A percentile compares a stretch with the other conserved stretches of the same genome.
These are phyloP conservation scores for Antedon mediterranea DNA, from an alignment of 53 echinoderm and acorn worm genomes.

Conservation along the genomic window DNA sequence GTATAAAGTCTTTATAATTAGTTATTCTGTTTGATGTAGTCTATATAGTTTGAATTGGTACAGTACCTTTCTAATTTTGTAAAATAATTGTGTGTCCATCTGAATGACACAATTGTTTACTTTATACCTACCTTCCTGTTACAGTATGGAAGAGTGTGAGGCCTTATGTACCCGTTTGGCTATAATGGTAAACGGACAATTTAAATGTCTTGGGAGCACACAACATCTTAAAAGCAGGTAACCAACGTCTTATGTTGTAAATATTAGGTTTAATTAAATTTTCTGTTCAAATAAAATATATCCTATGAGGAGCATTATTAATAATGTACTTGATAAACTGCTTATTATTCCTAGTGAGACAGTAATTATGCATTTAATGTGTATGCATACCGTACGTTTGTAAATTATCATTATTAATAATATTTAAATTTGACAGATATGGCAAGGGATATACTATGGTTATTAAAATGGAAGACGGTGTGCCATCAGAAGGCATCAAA, in stretches of 20 bases:
- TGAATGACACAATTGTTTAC: too few relatives aligned
- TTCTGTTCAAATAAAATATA: too few relatives aligned
- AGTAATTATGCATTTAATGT: neutral
- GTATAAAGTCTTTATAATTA: constrained; percentile 6
- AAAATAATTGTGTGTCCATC: too few relatives aligned
- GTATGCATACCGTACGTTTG: neutral
- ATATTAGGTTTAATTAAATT: too few relatives aligned
- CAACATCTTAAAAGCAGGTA: constrained; percentile 98
- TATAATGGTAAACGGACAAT: constrained; percentile 98
- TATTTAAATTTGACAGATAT: constrained; percentile 34
- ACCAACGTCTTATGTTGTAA: too few relatives aligned
- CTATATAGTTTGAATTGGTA: too few relatives aligned
- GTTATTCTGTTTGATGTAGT: too few relatives aligned
- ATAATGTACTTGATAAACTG: too few relatives aligned
- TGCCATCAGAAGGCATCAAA: constrained; percentile 21
- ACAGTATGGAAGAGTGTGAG: constrained; percentile 99
- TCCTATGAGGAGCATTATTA: too few relatives aligned
- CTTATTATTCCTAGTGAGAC: too few relatives aligned
- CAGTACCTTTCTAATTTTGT: too few relatives aligned
- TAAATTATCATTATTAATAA: neutral
- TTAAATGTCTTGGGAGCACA: constrained; percentile 90
- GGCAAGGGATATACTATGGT: constrained; percentile 87
- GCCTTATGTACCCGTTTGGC: constrained; percentile 85
- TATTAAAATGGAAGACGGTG: constrained; percentile 34
- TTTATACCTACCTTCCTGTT: too few relatives aligned